Percentiles rank a stretch among this genome's conserved stretches.
phyloP scores from a whole-genome alignment of 2,797 vertebrate species.

The Labeo calbasu region DNA sequence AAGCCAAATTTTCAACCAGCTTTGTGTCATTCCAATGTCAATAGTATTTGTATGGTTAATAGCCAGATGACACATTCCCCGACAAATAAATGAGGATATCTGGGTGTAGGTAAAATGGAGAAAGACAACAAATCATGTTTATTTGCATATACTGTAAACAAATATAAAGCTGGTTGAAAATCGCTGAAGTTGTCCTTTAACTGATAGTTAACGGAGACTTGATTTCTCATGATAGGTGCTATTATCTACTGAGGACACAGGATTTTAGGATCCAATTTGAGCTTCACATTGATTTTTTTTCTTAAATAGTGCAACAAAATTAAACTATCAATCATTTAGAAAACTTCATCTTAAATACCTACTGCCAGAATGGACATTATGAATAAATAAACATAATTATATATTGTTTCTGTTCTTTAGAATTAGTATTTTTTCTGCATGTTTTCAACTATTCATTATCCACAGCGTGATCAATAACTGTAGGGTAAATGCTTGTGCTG shows the following conservation, averaged over 20 bases:
- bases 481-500: not conserved
- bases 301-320: not conserved
- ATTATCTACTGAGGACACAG: not conserved
- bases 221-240: not conserved
- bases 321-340: not conserved
- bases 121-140: not conserved
- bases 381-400: not conserved
- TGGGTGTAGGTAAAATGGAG: not conserved
- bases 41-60: not conserved
- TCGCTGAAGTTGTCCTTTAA: too few relatives aligned
- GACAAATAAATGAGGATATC: not conserved
- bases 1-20: not conserved
- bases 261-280: not conserved
- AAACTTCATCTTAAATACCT: not conserved
- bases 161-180: not conserved
- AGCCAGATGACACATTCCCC: not conserved
- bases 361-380: too few relatives aligned
- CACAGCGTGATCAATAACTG: not conserved
- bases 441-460: not conserved
- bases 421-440: not conserved
- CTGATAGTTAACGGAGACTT: not conserved
- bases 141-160: not conserved
- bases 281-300: not conserved
- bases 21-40: not conserved
- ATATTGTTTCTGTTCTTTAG: not conserved